phyloP scores from a whole-genome alignment of 2,888 invertebrate genomes.

The Drosophila neutralis region DNA sequence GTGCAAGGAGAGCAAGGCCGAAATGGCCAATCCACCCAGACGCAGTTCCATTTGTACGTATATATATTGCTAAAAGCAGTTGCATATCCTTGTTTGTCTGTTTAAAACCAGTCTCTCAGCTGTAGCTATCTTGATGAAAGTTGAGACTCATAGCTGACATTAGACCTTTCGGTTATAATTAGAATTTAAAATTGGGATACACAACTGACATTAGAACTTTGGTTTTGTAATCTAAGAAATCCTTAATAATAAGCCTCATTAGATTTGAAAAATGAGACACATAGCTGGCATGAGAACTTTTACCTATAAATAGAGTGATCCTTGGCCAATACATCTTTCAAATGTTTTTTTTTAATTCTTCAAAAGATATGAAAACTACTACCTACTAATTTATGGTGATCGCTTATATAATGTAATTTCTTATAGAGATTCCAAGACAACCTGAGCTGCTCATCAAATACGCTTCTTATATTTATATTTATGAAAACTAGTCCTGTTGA shows the following conservation, averaged over 20 bases:
- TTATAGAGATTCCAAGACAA: neutral
- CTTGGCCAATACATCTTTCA: neutral
- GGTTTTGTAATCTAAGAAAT: neutral
- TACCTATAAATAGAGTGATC: neutral
- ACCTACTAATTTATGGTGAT: neutral
- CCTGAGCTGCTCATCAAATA: neutral
- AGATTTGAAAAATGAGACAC: neutral
- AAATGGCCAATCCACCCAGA: conserved; percentile 83
- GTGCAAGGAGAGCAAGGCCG: conserved; percentile 83
- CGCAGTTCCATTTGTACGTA: conserved; percentile 87
- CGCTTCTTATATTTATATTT: neutral
- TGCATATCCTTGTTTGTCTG: neutral
- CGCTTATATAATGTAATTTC: neutral
- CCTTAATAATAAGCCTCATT: neutral
- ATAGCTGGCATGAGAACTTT: neutral
- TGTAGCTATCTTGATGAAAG: neutral
- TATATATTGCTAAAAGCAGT: neutral
- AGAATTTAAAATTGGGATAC: neutral
- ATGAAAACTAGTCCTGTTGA: neutral
- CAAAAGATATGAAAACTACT: neutral
- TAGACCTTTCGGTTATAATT: neutral
- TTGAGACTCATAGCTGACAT: neutral
- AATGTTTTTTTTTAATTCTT: neutral
- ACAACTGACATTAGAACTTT: neutral
- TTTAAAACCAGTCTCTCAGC: neutral